phyloP scores from a whole-genome alignment of 1,140 invertebrate genomes.

The Leptinotarsa texana region DNA sequence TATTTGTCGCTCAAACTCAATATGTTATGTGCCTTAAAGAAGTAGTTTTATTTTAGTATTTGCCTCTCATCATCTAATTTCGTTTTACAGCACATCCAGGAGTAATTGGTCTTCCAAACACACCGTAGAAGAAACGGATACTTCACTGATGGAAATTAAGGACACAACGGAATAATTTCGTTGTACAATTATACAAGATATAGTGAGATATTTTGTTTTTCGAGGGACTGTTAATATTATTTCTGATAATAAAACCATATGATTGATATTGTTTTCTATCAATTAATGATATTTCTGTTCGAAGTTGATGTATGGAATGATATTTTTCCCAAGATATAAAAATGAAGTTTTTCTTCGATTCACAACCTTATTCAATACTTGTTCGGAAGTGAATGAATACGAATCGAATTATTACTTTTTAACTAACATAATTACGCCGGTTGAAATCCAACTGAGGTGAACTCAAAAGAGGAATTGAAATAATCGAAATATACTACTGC shows the following conservation, averaged over 20 bases:
- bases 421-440: too few relatives aligned
- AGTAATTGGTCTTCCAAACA: slow-evolving; percentile 15
- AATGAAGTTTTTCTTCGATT: too few relatives aligned
- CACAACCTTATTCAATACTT: too few relatives aligned
- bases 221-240: slow-evolving; percentile 5
- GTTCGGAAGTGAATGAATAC: too few relatives aligned
- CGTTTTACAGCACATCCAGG: slow-evolving; percentile 2
- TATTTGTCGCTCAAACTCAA: not conserved
- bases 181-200: not conserved
- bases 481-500: too few relatives aligned
- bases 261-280: not conserved
- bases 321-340: too few relatives aligned
- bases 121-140: slow-evolving; percentile 18
- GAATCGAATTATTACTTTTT: too few relatives aligned
- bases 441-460: too few relatives aligned
- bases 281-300: too few relatives aligned
- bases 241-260: not conserved
- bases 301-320: too few relatives aligned
- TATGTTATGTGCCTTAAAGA: not conserved
- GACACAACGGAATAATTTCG: not conserved
- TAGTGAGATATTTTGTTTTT: not conserved
- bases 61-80: not conserved
- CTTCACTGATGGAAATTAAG: slow-evolving; percentile 2
- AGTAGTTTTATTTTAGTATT: not conserved
- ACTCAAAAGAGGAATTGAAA: too few relatives aligned